Evolutionary conservation across 2,113 vertebrate species (phyloP).

Genomic region (Plestiodon gilberti): DNA sequence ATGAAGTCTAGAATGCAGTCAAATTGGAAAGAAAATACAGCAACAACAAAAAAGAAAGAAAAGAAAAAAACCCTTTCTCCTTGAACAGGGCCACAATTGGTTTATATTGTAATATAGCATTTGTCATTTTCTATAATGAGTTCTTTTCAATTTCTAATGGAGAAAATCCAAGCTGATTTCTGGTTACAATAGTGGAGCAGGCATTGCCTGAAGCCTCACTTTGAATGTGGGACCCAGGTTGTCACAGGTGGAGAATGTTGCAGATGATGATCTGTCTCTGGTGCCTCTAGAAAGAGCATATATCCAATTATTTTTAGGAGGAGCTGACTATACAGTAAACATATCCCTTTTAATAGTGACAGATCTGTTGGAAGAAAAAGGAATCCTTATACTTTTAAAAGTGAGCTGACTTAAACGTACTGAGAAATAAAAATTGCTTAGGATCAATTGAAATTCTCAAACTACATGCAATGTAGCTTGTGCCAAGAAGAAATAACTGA

Average conservation of each 20-base stretch:
- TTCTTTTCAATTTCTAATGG: background rate
- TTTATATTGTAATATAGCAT: slow-evolving; percentile 9
- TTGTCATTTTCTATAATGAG: background rate
- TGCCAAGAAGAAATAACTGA: background rate
- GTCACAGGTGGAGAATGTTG: slow-evolving; percentile 28
- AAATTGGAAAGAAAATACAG: background rate
- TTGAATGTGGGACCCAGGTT: background rate
- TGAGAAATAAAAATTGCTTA: slow-evolving; percentile 34
- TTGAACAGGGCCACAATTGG: background rate
- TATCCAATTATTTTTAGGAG: slow-evolving; percentile 62
- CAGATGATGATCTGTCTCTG: slow-evolving; percentile 37
- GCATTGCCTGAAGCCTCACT: background rate
- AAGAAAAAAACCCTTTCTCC: background rate
- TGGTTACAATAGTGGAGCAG: slow-evolving; percentile 28
- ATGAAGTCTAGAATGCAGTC: background rate
- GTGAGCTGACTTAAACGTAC: background rate
- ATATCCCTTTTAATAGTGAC: slow-evolving; percentile 46
- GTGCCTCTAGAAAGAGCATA: background rate
- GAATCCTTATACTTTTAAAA: slow-evolving; percentile 30
- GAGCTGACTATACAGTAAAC: slow-evolving; percentile 40
- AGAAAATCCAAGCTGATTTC: background rate
- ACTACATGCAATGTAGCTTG: slow-evolving; percentile 1
- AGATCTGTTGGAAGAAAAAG: slow-evolving; percentile 26
- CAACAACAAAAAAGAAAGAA: background rate
- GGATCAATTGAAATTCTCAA: background rate